Conservation (phyloP, 2,888 invertebrate genomes). For the Eupsilia transversa region DNA sequence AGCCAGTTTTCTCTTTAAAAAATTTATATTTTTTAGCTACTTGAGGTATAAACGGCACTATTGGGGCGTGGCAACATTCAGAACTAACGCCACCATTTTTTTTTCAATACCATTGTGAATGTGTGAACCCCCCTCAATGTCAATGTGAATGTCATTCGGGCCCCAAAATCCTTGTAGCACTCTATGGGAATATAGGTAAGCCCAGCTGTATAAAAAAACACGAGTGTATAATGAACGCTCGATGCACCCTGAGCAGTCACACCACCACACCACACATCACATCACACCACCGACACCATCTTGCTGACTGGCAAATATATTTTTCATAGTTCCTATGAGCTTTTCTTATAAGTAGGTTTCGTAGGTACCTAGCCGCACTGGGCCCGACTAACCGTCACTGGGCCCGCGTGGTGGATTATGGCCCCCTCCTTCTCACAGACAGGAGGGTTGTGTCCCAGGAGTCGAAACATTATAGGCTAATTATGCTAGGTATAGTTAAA, state of each 20-base stretch:
- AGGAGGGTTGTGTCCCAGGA: too few relatives aligned
- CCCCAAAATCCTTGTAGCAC: not conserved
- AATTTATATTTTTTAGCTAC: not conserved
- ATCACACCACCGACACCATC: not conserved
- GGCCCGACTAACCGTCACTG: too few relatives aligned
- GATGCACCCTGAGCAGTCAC: not conserved
- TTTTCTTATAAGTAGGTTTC: too few relatives aligned
- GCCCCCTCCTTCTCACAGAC: too few relatives aligned
- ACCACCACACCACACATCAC: not conserved
- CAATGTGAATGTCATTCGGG: not conserved
- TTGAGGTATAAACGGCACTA: not conserved
- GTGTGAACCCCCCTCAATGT: too few relatives aligned
- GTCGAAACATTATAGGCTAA: too few relatives aligned
- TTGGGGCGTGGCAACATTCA: not conserved
- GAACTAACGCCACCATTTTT: not conserved
- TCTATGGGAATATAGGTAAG: not conserved
- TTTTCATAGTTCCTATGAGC: not conserved
- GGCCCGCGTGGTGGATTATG: too few relatives aligned
- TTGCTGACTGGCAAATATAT: not conserved
- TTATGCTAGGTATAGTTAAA: too few relatives aligned
- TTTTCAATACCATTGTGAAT: not conserved
- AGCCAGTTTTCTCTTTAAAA: not conserved
- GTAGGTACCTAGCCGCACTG: too few relatives aligned
- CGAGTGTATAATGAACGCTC: not conserved
- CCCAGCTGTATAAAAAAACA: too few relatives aligned